These are phyloP conservation scores for Philereme vetulata DNA, from an alignment of 2,888 invertebrate species.

Conservation along the genomic window DNA sequence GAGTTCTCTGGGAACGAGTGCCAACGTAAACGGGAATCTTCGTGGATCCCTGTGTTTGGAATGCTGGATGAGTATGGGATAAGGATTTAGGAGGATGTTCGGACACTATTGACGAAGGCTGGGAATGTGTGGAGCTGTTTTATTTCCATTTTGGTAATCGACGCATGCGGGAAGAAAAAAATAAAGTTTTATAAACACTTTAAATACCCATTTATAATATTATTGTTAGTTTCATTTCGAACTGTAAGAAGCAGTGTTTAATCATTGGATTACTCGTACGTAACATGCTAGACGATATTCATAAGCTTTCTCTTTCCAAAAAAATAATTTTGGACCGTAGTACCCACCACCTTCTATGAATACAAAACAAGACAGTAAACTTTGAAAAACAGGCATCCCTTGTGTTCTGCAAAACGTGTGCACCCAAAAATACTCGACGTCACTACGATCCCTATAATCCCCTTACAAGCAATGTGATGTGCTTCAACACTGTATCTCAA, in stretches of 20 bases:
- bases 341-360: slow-evolving; percentile 31
- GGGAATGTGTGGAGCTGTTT: slow-evolving; percentile 80
- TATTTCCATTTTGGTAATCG: slow-evolving; percentile 69
- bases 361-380: slow-evolving; percentile 27
- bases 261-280: slow-evolving; percentile 41
- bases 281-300: slow-evolving; percentile 46
- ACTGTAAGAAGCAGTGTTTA: slow-evolving; percentile 48
- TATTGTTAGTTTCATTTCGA: slow-evolving; percentile 53
- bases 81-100: slow-evolving; percentile 77
- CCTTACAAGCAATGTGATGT: slow-evolving; percentile 62
- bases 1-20: slow-evolving; percentile 82
- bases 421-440: slow-evolving; percentile 51
- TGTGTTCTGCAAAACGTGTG: slow-evolving; percentile 48
- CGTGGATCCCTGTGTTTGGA: slow-evolving; percentile 86
- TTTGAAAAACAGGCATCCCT: slow-evolving; percentile 26
- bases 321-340: slow-evolving; percentile 30
- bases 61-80: slow-evolving; percentile 81
- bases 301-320: slow-evolving; percentile 8
- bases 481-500: slow-evolving; percentile 54
- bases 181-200: slow-evolving; percentile 48
- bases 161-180: slow-evolving; percentile 77
- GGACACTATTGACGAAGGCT: slow-evolving; percentile 79
- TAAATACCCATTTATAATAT: slow-evolving; percentile 30
- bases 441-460: slow-evolving; percentile 52
- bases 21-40: slow-evolving; percentile 90